Base-by-base conservation (phyloP, 2,888 invertebrate species). In the Polietes domitor region DNA sequence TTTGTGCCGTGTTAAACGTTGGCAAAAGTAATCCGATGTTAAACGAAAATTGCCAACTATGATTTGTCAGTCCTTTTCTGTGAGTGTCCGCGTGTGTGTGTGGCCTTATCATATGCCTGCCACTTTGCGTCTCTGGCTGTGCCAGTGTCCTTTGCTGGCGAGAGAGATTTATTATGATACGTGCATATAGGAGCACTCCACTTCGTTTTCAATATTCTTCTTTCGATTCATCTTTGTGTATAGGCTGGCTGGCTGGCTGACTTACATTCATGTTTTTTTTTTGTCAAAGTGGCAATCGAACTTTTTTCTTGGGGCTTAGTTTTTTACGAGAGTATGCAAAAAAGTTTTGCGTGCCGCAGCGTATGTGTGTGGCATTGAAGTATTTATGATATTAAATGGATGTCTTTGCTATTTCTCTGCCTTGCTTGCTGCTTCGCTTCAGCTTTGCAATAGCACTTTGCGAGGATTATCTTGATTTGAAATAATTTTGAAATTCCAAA, bases 11-110 rank as follows among this genome's bases (percentile, higher is more conserved):
- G 43, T 43, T 24, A 68, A 68, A 68, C 68, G 41, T 21, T 68
- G 41, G 43, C 43, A 68, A 68, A 43, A 24, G 68, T 17, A 73
- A 72, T 72, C 21, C 26, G 26, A 26, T 73, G 26, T 61, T 73
- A 73, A 73, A 43, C 17, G 58, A 58, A 61, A 73, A 72, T 73
- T 73, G 73, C 73, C 73, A 73, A 73, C 73, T 73, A 73, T 73
- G 73, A 73, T 73, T 73, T 73, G 73, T 73, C 73, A 73, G 24
- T 73, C 43, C 6, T 4, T 68, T 68, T 68, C 41, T 24, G 5
- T 1, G n/a, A n/a, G n/a, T n/a, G n/a, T n/a, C 28, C 15, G 15
- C 12, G 19, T 24, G 3, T 26, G 24, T 58, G 26, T 58, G 58
- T 26, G 58, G 9, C 26, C 58, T 58, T 58, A 58, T 58, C 58